Base-by-base conservation (phyloP, 2,888 invertebrate species). In the Fragum sueziense region DNA sequence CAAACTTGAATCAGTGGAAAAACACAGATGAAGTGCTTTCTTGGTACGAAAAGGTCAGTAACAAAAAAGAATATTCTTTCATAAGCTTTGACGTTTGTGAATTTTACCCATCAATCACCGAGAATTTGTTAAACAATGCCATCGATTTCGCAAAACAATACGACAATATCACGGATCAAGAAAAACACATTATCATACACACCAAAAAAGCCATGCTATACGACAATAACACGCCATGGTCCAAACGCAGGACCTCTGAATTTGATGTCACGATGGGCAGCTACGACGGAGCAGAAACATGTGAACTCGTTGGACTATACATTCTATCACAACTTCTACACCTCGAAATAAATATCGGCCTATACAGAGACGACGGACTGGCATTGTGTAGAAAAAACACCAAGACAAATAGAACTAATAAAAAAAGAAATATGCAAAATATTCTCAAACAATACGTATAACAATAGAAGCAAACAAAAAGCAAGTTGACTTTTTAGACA, bases 361-460 rank as follows among this genome's bases (percentile, higher is more conserved):
- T 57, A 57, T 57, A 57, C 57, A 57, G 27, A 57, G 9, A 57
- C n/a, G 9, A 57, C 57, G 57, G 57, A 22, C 57, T 57, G n/a
- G 57, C 57, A 57, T 27, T 57, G 27, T 57, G 57, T 14, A 22
- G 25, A n/a, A 22, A 57, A 7, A 57, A 57, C 57, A 57, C 57
- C 57, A 27, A 57, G 57, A 27, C 57, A 57, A 57, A 57, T 14
- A 27, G 25, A 57, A 27, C 57, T 4, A 7, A 57, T 57, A 57
- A 57, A 57, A 57, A 57, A 57, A 57, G 27, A 57, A 57, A 57
- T 25, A 57, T 57, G 57, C 27, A 57, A 22, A 57, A 57, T 57
- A 57, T 57, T 57, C 27, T 22, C 57, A 6, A 57, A 57, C 25
- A 57, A 57, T 14, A 57, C 57, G 27, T 7, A 22, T 57, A 22